Evolutionary conservation across 2,888 invertebrate genomes (phyloP).

Genomic region (Trachelus iudaicus): DNA sequence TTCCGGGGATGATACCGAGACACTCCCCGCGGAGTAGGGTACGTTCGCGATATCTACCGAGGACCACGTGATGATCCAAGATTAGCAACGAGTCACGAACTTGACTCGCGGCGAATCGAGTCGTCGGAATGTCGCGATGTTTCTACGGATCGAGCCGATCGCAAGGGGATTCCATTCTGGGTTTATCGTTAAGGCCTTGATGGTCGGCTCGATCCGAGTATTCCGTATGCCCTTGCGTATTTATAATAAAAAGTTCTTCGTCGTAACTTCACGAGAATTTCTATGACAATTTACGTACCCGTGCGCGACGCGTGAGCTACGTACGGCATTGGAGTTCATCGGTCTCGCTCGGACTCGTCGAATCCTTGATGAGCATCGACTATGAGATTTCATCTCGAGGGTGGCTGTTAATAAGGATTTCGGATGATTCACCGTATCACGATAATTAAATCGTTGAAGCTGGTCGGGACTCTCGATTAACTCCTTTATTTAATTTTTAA

Average conservation of each 20-base stretch:
- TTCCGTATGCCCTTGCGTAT: not conserved
- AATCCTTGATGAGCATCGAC: not conserved
- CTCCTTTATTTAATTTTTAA: slow-evolving; percentile 29
- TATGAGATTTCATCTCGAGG: not conserved
- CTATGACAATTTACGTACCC: not conserved
- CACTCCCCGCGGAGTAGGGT: not conserved
- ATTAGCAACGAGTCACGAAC: slow-evolving; percentile 1
- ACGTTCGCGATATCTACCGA: not conserved
- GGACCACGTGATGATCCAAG: not conserved
- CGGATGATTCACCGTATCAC: not conserved
- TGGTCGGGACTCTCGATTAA: slow-evolving; percentile 10
- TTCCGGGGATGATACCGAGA: not conserved
- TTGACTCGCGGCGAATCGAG: not conserved
- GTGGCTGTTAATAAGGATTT: not conserved
- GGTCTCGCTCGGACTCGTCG: not conserved
- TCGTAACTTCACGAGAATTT: not conserved
- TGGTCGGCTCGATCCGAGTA: not conserved
- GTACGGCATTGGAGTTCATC: not conserved
- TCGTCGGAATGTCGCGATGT: slow-evolving; percentile 1
- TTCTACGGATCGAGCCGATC: not conserved
- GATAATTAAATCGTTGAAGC: not conserved
- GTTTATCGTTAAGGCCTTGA: not conserved
- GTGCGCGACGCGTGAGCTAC: not conserved
- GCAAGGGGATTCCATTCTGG: not conserved
- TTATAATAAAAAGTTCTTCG: not conserved